Percentiles rank a stretch among this genome's conserved stretches.
phyloP scores from a whole-genome alignment of 2,113 vertebrate species.

The Columbina picui region DNA sequence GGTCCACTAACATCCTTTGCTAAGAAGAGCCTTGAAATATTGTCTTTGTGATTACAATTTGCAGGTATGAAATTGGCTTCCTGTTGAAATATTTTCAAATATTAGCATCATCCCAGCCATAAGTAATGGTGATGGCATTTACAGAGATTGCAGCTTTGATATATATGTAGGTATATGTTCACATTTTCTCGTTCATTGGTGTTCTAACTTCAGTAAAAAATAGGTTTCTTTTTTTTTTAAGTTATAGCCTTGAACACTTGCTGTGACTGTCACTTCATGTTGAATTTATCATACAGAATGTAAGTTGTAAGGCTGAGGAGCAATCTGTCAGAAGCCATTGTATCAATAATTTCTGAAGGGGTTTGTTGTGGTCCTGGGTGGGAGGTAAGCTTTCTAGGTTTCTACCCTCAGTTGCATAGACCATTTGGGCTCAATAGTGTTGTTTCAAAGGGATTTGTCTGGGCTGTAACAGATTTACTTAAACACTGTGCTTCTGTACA shows the following conservation, averaged over 20 bases:
- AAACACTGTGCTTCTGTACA: background rate
- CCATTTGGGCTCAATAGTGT: background rate
- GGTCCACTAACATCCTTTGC: slow-evolving; percentile 31
- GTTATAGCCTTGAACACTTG: slow-evolving; percentile 63
- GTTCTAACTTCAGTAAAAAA: slow-evolving; percentile 71
- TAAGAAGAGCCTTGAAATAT: slow-evolving; percentile 57
- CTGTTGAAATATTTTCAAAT: slow-evolving; percentile 67
- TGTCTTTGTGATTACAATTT: slow-evolving; percentile 61
- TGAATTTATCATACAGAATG: slow-evolving; percentile 67
- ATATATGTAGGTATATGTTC: slow-evolving; percentile 33
- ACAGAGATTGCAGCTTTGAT: slow-evolving; percentile 63
- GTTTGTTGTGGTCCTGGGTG: slow-evolving; percentile 8
- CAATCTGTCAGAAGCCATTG: slow-evolving; percentile 66
- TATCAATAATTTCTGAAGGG: slow-evolving; percentile 44
- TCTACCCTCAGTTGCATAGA: background rate
- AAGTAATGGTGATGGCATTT: slow-evolving; percentile 66
- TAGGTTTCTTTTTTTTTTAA: slow-evolving; percentile 9
- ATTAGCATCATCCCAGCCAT: slow-evolving; percentile 51
- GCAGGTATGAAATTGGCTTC: slow-evolving; percentile 34
- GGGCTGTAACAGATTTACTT: slow-evolving; percentile 8
- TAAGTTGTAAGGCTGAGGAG: slow-evolving; percentile 58
- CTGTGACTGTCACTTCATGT: slow-evolving; percentile 72
- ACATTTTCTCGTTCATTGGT: slow-evolving; percentile 67
- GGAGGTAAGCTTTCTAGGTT: slow-evolving; percentile 25
- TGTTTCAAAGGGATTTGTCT: slow-evolving; percentile 8